A percentile compares a stretch with the other conserved stretches of the same genome.
Evolutionary conservation across 2,797 vertebrate species (phyloP).

Genomic region (Spheniscus humboldti): DNA sequence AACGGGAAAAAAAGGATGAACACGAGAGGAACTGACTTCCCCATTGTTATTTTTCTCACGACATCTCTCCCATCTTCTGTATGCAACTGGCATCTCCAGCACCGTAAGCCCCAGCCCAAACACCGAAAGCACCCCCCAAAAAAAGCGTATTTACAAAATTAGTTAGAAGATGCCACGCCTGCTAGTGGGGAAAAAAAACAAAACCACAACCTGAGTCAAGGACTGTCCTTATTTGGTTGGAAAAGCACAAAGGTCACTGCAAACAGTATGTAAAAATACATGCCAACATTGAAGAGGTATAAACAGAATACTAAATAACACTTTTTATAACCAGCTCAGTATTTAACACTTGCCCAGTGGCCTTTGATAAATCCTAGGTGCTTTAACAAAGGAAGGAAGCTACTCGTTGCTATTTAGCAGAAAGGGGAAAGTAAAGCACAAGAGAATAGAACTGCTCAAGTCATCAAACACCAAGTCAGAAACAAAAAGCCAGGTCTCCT

Average conservation of each 20-base stretch:
- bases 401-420: background rate
- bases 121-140: background rate
- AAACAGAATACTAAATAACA: background rate
- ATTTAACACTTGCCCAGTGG: background rate
- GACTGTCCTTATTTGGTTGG: background rate
- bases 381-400: slow-evolving; percentile 13
- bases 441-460: background rate
- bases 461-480: background rate
- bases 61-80: background rate
- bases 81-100: background rate
- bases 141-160: background rate
- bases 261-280: background rate
- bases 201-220: background rate
- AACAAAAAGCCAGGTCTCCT: background rate
- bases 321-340: background rate
- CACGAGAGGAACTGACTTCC: background rate
- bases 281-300: background rate
- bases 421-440: background rate
- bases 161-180: background rate
- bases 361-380: background rate
- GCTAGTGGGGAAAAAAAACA: background rate
- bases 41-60: rapidly evolving
- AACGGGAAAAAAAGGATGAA: background rate
- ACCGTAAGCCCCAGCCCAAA: background rate
- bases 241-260: background rate